These are phyloP conservation scores for Anomalospiza imberbis DNA, from an alignment of 2,797 vertebrate genomes.

Conservation along the genomic window DNA sequence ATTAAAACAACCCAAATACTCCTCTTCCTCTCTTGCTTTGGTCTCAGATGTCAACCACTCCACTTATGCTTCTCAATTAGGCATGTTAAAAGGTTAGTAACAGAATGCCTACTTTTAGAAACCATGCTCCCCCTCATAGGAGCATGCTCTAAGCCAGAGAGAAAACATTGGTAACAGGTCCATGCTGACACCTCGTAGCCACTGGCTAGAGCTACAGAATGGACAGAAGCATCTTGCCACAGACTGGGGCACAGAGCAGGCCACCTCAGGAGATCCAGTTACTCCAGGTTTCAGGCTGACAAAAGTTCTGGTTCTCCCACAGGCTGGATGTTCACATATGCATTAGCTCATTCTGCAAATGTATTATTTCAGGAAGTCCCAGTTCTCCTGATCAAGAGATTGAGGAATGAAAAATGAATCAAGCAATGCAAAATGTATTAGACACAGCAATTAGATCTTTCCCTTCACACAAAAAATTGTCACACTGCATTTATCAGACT, in stretches of 20 bases:
- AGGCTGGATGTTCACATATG: neutral
- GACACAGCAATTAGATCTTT: slow-evolving; percentile 28
- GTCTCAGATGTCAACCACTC: neutral
- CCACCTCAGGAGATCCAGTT: neutral
- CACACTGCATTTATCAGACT: slow-evolving; percentile 1
- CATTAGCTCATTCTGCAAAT: neutral
- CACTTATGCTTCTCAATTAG: neutral
- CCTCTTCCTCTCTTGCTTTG: neutral
- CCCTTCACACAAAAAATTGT: neutral
- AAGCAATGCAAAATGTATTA: slow-evolving; percentile 42
- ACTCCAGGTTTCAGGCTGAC: neutral
- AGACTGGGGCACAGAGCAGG: neutral
- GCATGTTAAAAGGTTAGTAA: neutral
- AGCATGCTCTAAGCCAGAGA: neutral
- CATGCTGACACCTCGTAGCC: neutral
- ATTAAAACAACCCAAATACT: neutral
- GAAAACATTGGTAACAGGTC: neutral
- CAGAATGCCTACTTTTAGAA: neutral
- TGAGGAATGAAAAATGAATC: slow-evolving; percentile 47
- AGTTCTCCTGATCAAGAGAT: neutral
- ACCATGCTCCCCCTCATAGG: neutral
- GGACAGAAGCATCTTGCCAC: neutral
- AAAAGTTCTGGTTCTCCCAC: neutral
- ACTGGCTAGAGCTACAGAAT: accelerated
- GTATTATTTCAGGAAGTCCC: slow-evolving; percentile 14